Base-by-base conservation (phyloP, 2,888 invertebrate genomes). In the Hypselothyrea guttata region DNA sequence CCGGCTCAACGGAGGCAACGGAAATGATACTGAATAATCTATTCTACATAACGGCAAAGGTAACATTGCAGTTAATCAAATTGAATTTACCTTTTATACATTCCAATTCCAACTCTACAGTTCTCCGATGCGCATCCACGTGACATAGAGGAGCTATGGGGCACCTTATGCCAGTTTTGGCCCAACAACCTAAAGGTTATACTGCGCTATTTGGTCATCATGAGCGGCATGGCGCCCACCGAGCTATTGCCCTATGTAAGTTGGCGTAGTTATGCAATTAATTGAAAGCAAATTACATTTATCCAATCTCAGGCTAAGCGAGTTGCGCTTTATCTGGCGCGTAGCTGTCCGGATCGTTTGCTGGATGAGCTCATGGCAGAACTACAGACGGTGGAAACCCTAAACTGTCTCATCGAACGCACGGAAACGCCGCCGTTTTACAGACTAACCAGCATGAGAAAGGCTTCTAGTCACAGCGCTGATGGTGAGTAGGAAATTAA, bases 1-100 rank as follows among this genome's bases (percentile, higher is more conserved):
- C 99, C 93, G 99, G 99, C 37, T 98, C 98, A 0, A 96, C 96
- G 0, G 98, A 99, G 91, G 99, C 99, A n/a, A 99, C 99, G 0
- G 99, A 99, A 91, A 98, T 99, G 97, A 97, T 99, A 44, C 93
- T 99, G 65, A 99, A 99, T 90, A 99, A 99, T 91, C 94, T 99
- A 13, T 97, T 99, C 91, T 99, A 98, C 90, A 96, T 99, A 82
- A 99, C 99, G 4, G 96, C 97, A 2, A 97, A 97, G 94, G 96
- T 96, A 91, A 87, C 56, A 27, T 18, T 30, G 37, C 30, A 42
- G 44, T 22, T 16, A 54, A 13, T 53, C 22, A 11, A 41, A 11
- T 31, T 53, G 35, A 30, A 30, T 45, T 28, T 2, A 31, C 4
- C n/a, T 15, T 11, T 9, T 11, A 18, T 31, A 37, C 31, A 9